A percentile compares a stretch with the other conserved stretches of the same genome.
Conservation (phyloP, 2,797 vertebrate species). For the Peromyscus nudipes region DNA sequence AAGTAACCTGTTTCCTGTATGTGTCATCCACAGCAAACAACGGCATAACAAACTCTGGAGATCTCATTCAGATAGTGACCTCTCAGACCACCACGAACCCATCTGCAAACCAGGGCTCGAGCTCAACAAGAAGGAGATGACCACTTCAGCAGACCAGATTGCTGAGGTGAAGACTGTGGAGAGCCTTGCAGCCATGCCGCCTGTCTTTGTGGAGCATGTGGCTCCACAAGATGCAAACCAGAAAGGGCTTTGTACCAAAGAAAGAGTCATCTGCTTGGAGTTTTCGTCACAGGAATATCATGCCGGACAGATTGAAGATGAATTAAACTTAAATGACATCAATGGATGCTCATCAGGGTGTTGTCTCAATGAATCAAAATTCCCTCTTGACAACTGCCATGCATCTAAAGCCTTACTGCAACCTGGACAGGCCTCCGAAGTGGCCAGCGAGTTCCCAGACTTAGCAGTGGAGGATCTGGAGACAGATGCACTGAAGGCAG, state of each 20-base stretch:
- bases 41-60: conserved; percentile 98
- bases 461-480: conserved; percentile 90
- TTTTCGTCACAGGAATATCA: conserved; percentile 86
- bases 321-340: conserved; percentile 89
- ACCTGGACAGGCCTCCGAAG: conserved; percentile 84
- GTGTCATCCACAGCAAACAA: conserved; percentile 93
- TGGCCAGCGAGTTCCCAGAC: conserved; percentile 84
- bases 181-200: conserved; percentile 87
- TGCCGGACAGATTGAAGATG: conserved; percentile 89
- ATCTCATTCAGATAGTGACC: conserved; percentile 96
- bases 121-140: conserved; percentile 91
- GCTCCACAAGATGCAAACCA: conserved; percentile 81
- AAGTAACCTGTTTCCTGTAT: conserved; percentile 51
- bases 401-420: conserved; percentile 88
- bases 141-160: conserved; percentile 94
- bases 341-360: conserved; percentile 87
- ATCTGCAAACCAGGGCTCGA: conserved; percentile 90
- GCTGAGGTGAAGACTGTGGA: conserved; percentile 88
- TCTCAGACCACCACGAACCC: conserved; percentile 94
- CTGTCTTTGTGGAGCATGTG: conserved; percentile 87
- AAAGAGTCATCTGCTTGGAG: conserved; percentile 88
- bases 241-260: conserved; percentile 82
- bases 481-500: conserved; percentile 93
- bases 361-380: conserved; percentile 85
- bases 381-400: conserved; percentile 88